Evolutionary conservation across 2,888 invertebrate genomes (phyloP), one percentile per base, ranked within the genome.

Genomic region (Falcaria lacertinaria): DNA sequence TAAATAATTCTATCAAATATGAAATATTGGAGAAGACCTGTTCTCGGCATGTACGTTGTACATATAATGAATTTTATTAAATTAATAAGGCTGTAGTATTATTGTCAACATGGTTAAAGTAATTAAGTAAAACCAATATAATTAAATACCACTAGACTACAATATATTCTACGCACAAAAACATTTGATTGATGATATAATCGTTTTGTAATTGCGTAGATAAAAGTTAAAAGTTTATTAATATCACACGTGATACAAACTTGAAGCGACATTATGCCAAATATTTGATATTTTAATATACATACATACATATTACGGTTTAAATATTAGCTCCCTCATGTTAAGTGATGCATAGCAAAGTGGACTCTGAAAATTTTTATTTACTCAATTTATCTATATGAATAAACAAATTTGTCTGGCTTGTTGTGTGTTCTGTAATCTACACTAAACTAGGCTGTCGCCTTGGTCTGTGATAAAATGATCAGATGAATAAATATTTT

Each of bases 101-200:
- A n/a, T n/a, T n/a, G n/a, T n/a, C n/a, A n/a, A n/a, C n/a, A n/a
- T n/a, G n/a, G n/a, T n/a, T n/a, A n/a, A n/a, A n/a, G n/a, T n/a
- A n/a, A n/a, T n/a, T n/a, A n/a, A n/a, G n/a, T n/a, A n/a, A n/a
- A n/a, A n/a, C 51, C 16, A 15, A 14, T 1, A 33, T 43, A 47
- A 52, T 56, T 47, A 39, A 40, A 16, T 35, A 17, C 37, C 36
- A 43, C 37, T 33, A n/a, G n/a, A n/a, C n/a, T n/a, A n/a, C n/a
- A n/a, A n/a, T n/a, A n/a, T n/a, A 38, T 6, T 45, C 34, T 17
- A 42, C 42, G 41, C 39, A 39, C 39, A 48, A 40, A 43, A 43
- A 35, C 34, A 33, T 19, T 41, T 52, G 48, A 52, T 54, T 52
- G 49, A 60, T 52, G 32, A 39, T 45, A 43, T 47, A 45, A 58